Percentiles rank a stretch among this genome's conserved stretches.
These are phyloP conservation scores for Neomicropteryx cornuta DNA, from an alignment of 1,140 invertebrate genomes.

Conservation along the genomic window DNA sequence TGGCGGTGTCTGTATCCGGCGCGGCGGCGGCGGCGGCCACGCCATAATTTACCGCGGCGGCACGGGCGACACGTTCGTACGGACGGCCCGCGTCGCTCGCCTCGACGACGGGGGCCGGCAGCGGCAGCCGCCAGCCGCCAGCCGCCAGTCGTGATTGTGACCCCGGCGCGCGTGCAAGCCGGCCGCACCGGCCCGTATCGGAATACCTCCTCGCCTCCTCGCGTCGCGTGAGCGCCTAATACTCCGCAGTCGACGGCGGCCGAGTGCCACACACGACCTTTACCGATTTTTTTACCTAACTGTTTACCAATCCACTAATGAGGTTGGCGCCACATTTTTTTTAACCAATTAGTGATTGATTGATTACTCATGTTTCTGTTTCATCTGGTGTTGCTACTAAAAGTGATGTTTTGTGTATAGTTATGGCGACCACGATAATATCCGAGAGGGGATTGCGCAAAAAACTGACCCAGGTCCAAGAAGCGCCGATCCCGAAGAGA, in stretches of 20 bases:
- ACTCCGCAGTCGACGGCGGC: too few relatives aligned
- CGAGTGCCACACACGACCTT: too few relatives aligned
- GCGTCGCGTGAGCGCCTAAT: slow-evolving; percentile 7
- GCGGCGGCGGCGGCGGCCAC: slow-evolving; percentile 23
- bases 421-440: slow-evolving; percentile 40
- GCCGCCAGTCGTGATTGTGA: slow-evolving; percentile 18
- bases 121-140: slow-evolving; percentile 22
- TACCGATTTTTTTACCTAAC: too few relatives aligned
- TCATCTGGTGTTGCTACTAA: slow-evolving; percentile 2
- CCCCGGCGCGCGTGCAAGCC: slow-evolving; percentile 23
- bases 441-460: slow-evolving; percentile 39
- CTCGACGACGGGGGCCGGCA: slow-evolving; percentile 12
- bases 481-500: slow-evolving; percentile 29
- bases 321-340: too few relatives aligned
- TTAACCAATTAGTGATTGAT: too few relatives aligned
- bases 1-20: slow-evolving; percentile 10
- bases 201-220: slow-evolving; percentile 12
- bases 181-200: slow-evolving; percentile 12
- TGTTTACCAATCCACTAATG: too few relatives aligned
- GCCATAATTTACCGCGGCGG: slow-evolving; percentile 10
- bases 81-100: slow-evolving; percentile 11
- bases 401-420: too few relatives aligned
- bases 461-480: slow-evolving; percentile 34
- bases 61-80: slow-evolving; percentile 22
- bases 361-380: background rate